Conservation (phyloP, 2,113 vertebrate genomes). For the Pavo muticus region DNA sequence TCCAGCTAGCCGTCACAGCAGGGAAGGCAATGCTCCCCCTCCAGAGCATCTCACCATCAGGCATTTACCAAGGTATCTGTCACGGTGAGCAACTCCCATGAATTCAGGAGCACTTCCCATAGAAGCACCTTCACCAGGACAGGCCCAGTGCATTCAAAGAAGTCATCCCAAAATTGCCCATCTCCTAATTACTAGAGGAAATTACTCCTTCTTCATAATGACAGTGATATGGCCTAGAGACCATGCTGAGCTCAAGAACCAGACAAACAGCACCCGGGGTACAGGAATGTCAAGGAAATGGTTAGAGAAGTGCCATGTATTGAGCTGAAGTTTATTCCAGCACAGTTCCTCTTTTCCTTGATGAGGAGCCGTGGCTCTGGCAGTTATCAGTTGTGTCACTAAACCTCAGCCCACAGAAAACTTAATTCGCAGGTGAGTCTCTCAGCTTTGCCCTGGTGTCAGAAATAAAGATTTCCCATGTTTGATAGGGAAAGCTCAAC, state of each 20-base stretch:
- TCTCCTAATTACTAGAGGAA: rapidly evolving
- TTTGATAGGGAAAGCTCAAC: not conserved
- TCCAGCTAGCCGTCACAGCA: not conserved
- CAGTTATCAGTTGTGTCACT: not conserved
- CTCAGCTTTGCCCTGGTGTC: not conserved
- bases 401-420: not conserved
- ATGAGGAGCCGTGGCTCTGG: not conserved
- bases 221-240: not conserved
- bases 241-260: not conserved
- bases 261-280: not conserved
- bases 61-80: not conserved
- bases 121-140: not conserved
- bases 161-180: not conserved
- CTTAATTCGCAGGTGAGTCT: not conserved
- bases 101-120: not conserved
- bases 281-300: not conserved
- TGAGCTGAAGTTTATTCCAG: not conserved
- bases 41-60: not conserved
- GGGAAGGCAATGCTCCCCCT: not conserved
- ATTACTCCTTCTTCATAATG: not conserved
- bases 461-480: not conserved
- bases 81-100: not conserved
- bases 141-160: not conserved
- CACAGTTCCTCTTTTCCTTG: not conserved
- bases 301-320: not conserved